Evolutionary conservation across 2,797 vertebrate genomes (phyloP).

Genomic region (Poliocrania exsul): DNA sequence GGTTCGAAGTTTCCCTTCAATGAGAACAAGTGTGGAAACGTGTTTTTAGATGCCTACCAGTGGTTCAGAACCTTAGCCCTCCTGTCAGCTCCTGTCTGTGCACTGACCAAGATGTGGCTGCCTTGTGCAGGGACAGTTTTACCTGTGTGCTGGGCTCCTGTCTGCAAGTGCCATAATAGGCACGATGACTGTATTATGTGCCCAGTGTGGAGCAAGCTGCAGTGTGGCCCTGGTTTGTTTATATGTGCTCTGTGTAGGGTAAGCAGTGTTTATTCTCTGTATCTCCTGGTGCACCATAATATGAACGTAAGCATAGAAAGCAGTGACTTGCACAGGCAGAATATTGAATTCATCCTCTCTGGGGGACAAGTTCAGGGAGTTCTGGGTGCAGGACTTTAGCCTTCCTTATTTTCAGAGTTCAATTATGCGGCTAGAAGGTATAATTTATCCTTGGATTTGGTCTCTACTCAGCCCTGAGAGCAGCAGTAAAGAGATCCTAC

Average conservation of each 20-base stretch:
- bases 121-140: not conserved
- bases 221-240: rapidly evolving
- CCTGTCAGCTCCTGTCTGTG: not conserved
- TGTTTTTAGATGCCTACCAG: not conserved
- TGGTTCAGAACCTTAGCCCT: not conserved
- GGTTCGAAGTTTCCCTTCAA: not conserved
- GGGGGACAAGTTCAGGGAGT: not conserved
- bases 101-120: not conserved
- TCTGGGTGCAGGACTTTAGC: not conserved
- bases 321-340: not conserved
- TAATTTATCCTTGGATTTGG: not conserved
- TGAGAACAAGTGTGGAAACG: not conserved
- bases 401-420: not conserved
- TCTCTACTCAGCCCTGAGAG: not conserved
- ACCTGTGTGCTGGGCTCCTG: not conserved
- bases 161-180: not conserved
- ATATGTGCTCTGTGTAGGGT: not conserved
- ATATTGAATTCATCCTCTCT: not conserved
- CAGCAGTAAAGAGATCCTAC: not conserved
- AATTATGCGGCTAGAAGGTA: not conserved
- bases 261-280: not conserved
- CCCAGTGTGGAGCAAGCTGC: not conserved
- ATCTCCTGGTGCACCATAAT: not conserved
- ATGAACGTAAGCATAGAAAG: not conserved
- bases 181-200: rapidly evolving